Evolutionary conservation across 2,797 vertebrate species (phyloP).

Genomic region (Zenarchopterus dispar): DNA sequence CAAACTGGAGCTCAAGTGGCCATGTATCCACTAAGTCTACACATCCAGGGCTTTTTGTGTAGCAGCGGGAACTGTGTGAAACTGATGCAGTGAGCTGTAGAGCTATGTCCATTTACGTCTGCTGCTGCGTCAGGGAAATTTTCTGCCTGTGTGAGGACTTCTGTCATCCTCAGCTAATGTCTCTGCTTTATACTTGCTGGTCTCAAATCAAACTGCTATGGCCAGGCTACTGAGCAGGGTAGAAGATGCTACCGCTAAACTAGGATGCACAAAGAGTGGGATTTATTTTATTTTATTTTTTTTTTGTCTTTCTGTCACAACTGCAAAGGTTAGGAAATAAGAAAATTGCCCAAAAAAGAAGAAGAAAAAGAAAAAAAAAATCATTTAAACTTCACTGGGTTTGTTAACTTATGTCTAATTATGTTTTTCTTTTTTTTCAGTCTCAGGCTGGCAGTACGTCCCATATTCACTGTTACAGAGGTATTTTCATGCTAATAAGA

Average conservation of each 20-base stretch:
- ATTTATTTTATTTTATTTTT: not conserved
- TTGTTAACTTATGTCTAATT: too few species aligned
- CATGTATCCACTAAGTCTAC: too few species aligned
- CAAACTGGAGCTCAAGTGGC: too few species aligned
- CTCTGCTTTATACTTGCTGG: constrained; percentile 53
- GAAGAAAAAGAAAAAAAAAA: too few species aligned
- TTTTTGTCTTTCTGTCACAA: too few species aligned
- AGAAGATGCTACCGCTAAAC: constrained; percentile 26
- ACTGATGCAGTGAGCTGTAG: constrained; percentile 44
- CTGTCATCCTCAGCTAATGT: constrained; percentile 65
- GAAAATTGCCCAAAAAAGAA: too few species aligned
- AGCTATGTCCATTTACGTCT: constrained; percentile 54
- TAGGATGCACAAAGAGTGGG: constrained; percentile 1
- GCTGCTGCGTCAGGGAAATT: constrained; percentile 70
- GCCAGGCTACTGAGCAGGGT: constrained; percentile 24
- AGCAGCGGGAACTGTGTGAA: constrained; percentile 22
- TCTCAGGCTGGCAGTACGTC: too few species aligned
- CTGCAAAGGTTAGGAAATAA: too few species aligned
- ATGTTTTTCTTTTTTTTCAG: too few species aligned
- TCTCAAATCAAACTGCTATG: constrained; percentile 43
- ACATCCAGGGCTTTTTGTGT: constrained; percentile 8
- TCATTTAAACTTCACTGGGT: too few species aligned
- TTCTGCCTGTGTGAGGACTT: constrained; percentile 69
- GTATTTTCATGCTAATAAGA: too few species aligned
- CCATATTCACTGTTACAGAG: too few species aligned